Base-by-base conservation (phyloP, 2,888 invertebrate species). In the Heliconius aoede region DNA sequence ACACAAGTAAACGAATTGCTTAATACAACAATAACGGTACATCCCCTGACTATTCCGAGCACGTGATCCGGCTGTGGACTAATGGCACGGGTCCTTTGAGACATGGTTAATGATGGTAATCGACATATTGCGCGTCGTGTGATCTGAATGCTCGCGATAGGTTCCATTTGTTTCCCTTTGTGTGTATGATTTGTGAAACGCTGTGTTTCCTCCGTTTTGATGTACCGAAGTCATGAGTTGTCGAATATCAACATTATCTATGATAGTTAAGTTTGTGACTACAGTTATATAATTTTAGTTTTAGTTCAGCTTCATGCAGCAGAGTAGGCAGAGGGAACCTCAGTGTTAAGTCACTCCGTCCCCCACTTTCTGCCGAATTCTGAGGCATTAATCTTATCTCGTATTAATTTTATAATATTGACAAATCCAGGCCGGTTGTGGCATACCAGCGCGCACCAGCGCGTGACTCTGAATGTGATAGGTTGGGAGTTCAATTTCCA, bases 41-140 rank as follows among this genome's bases (percentile, higher is more conserved):
- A 36, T 26, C 60, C 15, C 60, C 13, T 26, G 24, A 30, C 32
- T 71, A 73, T 72, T 76, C 61, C 30, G 28, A 24, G 40, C 67
- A 67, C 76, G 67, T 61, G 65, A 67, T 60, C 67, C 58, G 36
- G 28, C 68, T 32, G 30, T 72, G 72, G 65, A 61, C 76, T 76
- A 76, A 72, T 76, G 46, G 72, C 40, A 46, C 60, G 9, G 26
- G 72, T 72, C 76, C 76, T 72, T 40, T 55, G 76, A 67, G 72
- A 72, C 58, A 58, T 26, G 67, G 24, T 67, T 76, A 64, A 72
- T 72, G 46, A 72, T 76, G 61, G 60, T 71, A 64, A 75, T 75
- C 75, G 71, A 71, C 62, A 32, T n/a, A 71, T 61, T 62, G 75
- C 64, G 71, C 64, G 40, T 75, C 36, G 51, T 74, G 28, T 64